These are phyloP conservation scores for Dryadula phaetusa DNA, from an alignment of 2,888 invertebrate genomes.

Conservation along the genomic window DNA sequence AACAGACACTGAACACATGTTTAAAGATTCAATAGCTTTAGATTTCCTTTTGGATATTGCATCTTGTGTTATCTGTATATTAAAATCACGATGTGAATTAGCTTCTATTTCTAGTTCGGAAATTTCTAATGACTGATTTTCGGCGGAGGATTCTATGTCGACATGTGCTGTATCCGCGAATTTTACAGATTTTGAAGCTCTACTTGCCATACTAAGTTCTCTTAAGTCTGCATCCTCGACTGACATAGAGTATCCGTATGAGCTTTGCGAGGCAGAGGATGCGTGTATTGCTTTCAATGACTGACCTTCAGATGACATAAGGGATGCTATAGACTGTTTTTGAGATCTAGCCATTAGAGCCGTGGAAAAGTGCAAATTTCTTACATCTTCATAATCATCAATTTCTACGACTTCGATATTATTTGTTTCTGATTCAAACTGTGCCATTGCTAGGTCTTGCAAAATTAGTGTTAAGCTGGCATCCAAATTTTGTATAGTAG, in stretches of 20 bases:
- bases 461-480: slow-evolving; percentile 32
- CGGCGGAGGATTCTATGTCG: neutral
- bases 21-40: neutral
- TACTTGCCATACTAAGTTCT: neutral
- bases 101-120: neutral
- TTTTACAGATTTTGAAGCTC: neutral
- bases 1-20: neutral
- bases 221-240: slow-evolving; percentile 17
- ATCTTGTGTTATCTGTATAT: neutral
- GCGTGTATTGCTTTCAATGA: slow-evolving; percentile 10
- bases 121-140: neutral
- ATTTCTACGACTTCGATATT: slow-evolving; percentile 31
- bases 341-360: slow-evolving; percentile 7
- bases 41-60: neutral
- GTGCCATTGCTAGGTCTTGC: slow-evolving; percentile 31
- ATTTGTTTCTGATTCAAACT: slow-evolving; percentile 25
- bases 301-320: slow-evolving; percentile 9
- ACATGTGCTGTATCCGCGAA: neutral
- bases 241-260: slow-evolving; percentile 20
- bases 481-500: slow-evolving; percentile 23
- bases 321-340: slow-evolving; percentile 4
- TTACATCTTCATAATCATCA: slow-evolving; percentile 27
- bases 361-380: slow-evolving; percentile 17
- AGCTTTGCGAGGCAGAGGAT: slow-evolving; percentile 5
- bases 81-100: neutral